A percentile compares a stretch with the other conserved stretches of the same genome.
These are phyloP conservation scores for Pteromalus puparum DNA, from an alignment of 1,140 invertebrate species.

Conservation along the genomic window DNA sequence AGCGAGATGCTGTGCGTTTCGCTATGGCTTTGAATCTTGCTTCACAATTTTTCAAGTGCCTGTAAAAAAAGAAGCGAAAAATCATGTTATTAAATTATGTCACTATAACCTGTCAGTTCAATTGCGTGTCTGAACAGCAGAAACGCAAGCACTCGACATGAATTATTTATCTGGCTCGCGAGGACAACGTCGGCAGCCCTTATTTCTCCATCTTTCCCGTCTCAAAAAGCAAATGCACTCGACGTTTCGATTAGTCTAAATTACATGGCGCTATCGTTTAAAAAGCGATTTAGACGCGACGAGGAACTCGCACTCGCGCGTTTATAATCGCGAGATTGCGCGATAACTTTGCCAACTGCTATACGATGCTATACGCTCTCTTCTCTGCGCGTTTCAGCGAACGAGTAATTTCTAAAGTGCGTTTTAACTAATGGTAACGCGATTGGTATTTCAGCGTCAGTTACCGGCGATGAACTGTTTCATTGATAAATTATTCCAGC, in stretches of 20 bases:
- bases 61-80: no score
- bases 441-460: slow-evolving; percentile 40
- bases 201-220: no score
- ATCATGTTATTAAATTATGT: no score
- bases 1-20: background rate
- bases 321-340: slow-evolving; percentile 7
- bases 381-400: background rate
- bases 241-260: background rate
- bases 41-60: background rate
- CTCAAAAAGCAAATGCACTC: background rate
- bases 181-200: background rate
- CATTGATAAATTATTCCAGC: background rate
- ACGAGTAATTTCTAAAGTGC: slow-evolving; percentile 34
- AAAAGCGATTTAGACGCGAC: slow-evolving; percentile 17
- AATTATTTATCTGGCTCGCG: background rate
- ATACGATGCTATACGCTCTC: background rate
- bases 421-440: slow-evolving; percentile 42
- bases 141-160: background rate
- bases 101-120: background rate
- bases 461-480: background rate
- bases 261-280: background rate
- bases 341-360: slow-evolving; percentile 23
- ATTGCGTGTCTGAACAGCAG: background rate
- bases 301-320: background rate
- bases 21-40: background rate